Base-by-base conservation (phyloP, 1,140 invertebrate genomes). In the Leptonema lineaticorne region DNA sequence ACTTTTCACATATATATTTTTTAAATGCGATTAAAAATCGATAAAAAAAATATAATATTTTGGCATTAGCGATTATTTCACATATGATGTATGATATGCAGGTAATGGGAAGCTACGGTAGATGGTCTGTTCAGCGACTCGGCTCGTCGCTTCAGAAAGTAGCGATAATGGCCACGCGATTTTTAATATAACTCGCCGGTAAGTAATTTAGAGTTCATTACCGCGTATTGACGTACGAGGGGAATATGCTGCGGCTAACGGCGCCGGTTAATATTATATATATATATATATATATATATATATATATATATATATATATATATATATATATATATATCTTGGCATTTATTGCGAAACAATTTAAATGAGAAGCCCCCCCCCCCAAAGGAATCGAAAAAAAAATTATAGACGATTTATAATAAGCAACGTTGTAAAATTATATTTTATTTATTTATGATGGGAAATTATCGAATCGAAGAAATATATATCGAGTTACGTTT, bases 121-220 rank as follows among this genome's bases (percentile, higher is more conserved):
- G n/a, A n/a, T 2, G 14, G 18, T 62, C 30, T 62, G 59, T 45
- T 62, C 30, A 62, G 59, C 59, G 59, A 62, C 59, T 62, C 59
- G 20, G 20, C 59, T 62, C 27, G 59, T 33, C 59, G 62, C 62
- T 64, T 64, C 62, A 50, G 62, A 29, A 45, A 48, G 62, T 45
- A 64, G 62, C 62, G 62, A 64, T 64, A 64, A 64, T 64, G 62
- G 62, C 62, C 62, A 64, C 62, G 62, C 62, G 62, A 64, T 64
- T 64, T 64, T 64, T 64, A 64, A 64, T 64, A 64, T 26, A 26
- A 64, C 62, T 62, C 37, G 59, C 59, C 41, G 41, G 45, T 46
- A 46, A 64, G 62, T 53, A 50, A 64, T 64, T 64, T 53, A 64
- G 62, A 64, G 62, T 64, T 64, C 62, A 64, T 64, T 64, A 64